Evolutionary conservation across 2,797 vertebrate species (phyloP), one percentile per base, ranked within the genome.

Genomic region (Emys orbicularis): DNA sequence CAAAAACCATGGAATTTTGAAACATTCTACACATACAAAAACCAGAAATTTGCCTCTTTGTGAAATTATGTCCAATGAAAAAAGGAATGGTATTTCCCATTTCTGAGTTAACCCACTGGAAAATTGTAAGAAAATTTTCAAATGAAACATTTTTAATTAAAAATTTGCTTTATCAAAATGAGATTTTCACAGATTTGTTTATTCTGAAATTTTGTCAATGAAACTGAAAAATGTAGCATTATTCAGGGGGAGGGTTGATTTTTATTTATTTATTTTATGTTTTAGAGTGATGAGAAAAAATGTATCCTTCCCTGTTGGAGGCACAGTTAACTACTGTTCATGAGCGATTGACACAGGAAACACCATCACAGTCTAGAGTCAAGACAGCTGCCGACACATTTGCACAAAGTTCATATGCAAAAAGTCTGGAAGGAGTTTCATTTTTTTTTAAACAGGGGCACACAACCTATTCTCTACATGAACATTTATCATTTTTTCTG

Each of bases 401-500:
- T 80, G 44, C 57, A 77, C 13, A 11, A 1, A 12, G 41, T 16
- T 8, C 21, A 44, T 2, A 41, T 76, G 25, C 2, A 1, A 72
- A 86, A 77, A 59, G 68, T n/a, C 49, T 79, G 57, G 27, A 29
- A 82, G 80, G 16, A 10, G 18, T 27, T 21, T 88, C 56, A 12
- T 23, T 41, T 41, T 37, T 37, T 74, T 74, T 25, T 18, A 54
- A 61, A 61, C 12, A 13, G 15, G 31, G 13, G 31, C 31, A 18
- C 52, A 56, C 56, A 47, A 61, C 29, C 19, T 31, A 5, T 31
- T 7, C 84, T 52, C 82, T 47, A 49, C 79, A 65, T 65, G 31
- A 1, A 3, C 2, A 34, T 0, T 0, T 10, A 27, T 4, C 6
- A 2, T 79, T 84, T 72, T 74, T 76, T 34, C 27, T 56, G 79